phyloP scores from a whole-genome alignment of 2,797 vertebrate genomes.

The Chiloscyllium punctatum region DNA sequence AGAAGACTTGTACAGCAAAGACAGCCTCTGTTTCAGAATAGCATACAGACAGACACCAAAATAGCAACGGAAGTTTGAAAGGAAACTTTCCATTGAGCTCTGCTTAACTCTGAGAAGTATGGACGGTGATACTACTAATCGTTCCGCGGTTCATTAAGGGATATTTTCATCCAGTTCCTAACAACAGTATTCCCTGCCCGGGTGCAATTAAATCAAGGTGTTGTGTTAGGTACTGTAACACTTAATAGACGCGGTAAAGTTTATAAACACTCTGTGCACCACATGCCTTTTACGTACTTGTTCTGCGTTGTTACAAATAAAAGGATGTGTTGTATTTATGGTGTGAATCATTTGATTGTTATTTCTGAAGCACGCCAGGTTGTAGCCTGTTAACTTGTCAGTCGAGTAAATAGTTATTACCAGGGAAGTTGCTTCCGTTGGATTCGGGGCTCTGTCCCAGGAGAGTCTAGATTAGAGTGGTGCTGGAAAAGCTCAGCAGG shows the following conservation, averaged over 20 bases:
- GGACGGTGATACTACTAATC: not conserved
- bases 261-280: not conserved
- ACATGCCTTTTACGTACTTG: not conserved
- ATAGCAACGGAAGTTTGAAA: not conserved
- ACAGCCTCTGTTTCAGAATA: not conserved
- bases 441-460: not conserved
- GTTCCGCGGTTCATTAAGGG: not conserved
- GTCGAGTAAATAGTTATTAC: not conserved
- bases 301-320: not conserved
- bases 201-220: conserved; percentile 5
- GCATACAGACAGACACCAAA: not conserved
- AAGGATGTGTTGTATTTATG: not conserved
- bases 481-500: too few species aligned
- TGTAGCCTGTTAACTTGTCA: not conserved
- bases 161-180: conserved; percentile 1
- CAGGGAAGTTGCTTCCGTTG: not conserved
- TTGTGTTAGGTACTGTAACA: not conserved
- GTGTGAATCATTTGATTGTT: not conserved
- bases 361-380: not conserved
- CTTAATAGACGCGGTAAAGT: not conserved
- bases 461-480: too few species aligned
- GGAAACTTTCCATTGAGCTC: not conserved
- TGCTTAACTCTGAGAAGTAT: not conserved
- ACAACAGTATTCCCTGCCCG: not conserved
- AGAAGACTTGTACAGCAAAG: not conserved